phyloP scores from a whole-genome alignment of 2,888 invertebrate species.

The Andrena chrysosceles region DNA sequence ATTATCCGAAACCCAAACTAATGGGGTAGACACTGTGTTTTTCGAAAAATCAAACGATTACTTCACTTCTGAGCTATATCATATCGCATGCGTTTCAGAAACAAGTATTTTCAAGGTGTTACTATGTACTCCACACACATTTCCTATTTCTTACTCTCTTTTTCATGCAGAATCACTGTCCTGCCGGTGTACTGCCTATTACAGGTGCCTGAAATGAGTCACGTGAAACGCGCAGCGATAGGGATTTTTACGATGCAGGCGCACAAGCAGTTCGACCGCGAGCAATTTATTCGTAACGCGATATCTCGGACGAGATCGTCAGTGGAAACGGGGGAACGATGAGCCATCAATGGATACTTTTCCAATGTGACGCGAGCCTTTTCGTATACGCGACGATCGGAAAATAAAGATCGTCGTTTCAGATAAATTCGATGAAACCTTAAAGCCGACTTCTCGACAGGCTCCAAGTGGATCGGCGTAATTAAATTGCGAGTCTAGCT shows the following conservation, averaged over 20 bases:
- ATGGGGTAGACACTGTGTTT: too few relatives aligned
- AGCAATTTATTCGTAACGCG: constrained; percentile 5
- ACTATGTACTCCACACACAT: too few relatives aligned
- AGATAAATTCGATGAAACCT: constrained; percentile 51
- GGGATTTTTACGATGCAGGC: constrained; percentile 15
- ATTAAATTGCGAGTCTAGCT: constrained; percentile 52
- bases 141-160: too few relatives aligned
- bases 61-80: too few relatives aligned
- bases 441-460: constrained; percentile 48
- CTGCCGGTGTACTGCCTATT: too few relatives aligned
- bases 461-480: constrained; percentile 45
- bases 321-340: background rate
- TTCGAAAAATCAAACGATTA: too few relatives aligned
- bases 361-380: constrained; percentile 12
- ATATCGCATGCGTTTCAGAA: too few relatives aligned
- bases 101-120: too few relatives aligned
- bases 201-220: too few relatives aligned
- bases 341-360: constrained; percentile 1
- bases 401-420: constrained; percentile 52
- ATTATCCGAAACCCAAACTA: background rate
- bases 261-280: constrained; percentile 1
- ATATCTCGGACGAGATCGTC: constrained; percentile 29
- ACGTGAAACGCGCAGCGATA: background rate
- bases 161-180: too few relatives aligned
- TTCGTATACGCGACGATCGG: constrained; percentile 22